phyloP scores from a whole-genome alignment of 2,797 vertebrate genomes.

The Galaxias olidus region DNA sequence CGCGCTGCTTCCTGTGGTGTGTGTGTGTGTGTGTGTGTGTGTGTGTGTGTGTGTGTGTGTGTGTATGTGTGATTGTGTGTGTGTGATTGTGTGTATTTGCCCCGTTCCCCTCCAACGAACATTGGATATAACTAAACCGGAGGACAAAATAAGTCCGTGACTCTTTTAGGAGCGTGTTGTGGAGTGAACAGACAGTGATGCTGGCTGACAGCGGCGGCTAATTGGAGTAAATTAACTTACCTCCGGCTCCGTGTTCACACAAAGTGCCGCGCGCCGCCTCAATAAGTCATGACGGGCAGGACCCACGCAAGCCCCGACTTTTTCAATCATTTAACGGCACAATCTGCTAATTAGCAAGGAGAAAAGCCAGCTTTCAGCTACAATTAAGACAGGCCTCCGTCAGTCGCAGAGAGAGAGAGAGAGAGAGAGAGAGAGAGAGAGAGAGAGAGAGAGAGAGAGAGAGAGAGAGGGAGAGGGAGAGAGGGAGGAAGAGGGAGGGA shows the following conservation, averaged over 20 bases:
- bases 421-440: constrained; percentile 28
- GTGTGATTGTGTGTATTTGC: constrained; percentile 37
- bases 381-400: constrained; percentile 78
- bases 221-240: constrained; percentile 85
- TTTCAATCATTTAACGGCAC: constrained; percentile 86
- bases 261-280: constrained; percentile 66
- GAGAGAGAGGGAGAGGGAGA: neutral
- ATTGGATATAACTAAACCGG: constrained; percentile 64
- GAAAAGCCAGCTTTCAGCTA: constrained; percentile 79
- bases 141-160: constrained; percentile 71
- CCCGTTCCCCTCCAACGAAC: constrained; percentile 62
- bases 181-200: constrained; percentile 67
- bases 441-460: constrained; percentile 6
- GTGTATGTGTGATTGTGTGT: constrained; percentile 25
- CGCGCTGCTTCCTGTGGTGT: neutral
- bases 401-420: constrained; percentile 61
- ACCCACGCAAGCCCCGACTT: constrained; percentile 74
- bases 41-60: constrained; percentile 34
- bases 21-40: constrained; percentile 18
- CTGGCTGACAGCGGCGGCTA: constrained; percentile 76
- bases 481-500: neutral
- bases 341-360: constrained; percentile 84
- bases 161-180: constrained; percentile 64
- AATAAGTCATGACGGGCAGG: constrained; percentile 82
- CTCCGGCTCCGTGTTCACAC: constrained; percentile 73